Evolutionary conservation across 2,113 vertebrate genomes (phyloP).

Genomic region (Pleuronectes platessa): DNA sequence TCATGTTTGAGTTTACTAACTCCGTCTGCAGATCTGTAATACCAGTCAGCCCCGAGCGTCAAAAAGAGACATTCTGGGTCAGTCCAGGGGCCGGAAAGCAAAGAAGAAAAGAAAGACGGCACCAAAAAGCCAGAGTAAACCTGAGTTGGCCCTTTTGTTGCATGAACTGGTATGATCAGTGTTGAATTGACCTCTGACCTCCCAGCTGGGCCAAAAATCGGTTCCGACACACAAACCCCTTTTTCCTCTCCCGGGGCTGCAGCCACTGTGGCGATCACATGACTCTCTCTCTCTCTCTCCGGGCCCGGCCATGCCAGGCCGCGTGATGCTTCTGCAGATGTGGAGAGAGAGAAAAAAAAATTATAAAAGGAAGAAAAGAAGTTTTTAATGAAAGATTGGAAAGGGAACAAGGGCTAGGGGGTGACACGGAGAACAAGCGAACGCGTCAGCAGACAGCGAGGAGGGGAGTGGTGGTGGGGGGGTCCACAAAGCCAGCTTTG

Average conservation of each 20-base stretch:
- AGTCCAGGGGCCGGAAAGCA: conserved; percentile 42
- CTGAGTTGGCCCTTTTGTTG: conserved; percentile 41
- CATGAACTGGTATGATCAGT: conserved; percentile 67
- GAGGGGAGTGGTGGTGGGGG: conserved; percentile 28
- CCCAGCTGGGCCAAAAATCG: conserved; percentile 68
- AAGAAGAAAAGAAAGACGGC: conserved; percentile 36
- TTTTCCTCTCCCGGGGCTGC: conserved; percentile 64
- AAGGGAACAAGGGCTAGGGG: conserved; percentile 60
- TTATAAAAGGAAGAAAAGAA: conserved; percentile 71
- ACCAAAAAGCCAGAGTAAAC: conserved; percentile 6
- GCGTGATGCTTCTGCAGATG: conserved; percentile 83
- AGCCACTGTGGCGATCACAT: conserved; percentile 74
- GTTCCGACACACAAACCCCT: conserved; percentile 75
- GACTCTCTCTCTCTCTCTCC: conserved; percentile 53
- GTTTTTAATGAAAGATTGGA: conserved; percentile 77
- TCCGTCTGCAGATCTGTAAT: conserved; percentile 34
- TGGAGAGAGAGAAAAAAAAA: conserved; percentile 42
- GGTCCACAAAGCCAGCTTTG: conserved; percentile 83
- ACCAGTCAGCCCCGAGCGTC: conserved; percentile 18
- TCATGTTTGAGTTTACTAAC: conserved; percentile 47
- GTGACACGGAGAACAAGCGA: conserved; percentile 75
- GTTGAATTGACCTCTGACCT: conserved; percentile 71
- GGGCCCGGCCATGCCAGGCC: conserved; percentile 56
- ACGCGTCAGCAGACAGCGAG: conserved; percentile 74
- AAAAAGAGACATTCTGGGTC: conserved; percentile 40